phyloP scores from a whole-genome alignment of 1,140 invertebrate species.

The Drosophila busckii region DNA sequence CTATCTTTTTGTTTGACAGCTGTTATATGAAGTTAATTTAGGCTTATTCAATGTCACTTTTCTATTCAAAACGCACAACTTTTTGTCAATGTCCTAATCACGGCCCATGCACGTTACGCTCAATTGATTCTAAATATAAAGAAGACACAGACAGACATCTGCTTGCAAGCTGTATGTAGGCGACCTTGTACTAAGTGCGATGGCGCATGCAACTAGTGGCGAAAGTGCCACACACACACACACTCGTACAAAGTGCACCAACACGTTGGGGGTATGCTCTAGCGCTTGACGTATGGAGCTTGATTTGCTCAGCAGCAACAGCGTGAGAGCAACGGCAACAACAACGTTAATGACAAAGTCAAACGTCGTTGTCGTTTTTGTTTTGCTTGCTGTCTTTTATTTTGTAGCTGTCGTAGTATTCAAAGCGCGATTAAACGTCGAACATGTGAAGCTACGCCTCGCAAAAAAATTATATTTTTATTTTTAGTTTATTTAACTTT shows the following conservation, averaged over 20 bases:
- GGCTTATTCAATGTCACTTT: no score
- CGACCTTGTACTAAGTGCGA: constrained; percentile 46
- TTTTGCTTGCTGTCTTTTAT: constrained; percentile 19
- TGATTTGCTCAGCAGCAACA: constrained; percentile 20
- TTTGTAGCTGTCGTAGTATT: constrained; percentile 57
- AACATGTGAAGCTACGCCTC: constrained; percentile 73
- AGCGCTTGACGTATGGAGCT: constrained; percentile 12
- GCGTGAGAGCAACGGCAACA: constrained; percentile 31
- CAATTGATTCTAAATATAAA: constrained; percentile 65
- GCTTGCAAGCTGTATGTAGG: constrained; percentile 20
- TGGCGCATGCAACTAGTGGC: constrained; percentile 58
- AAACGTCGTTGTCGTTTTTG: constrained; percentile 40
- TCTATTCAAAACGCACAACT: no score
- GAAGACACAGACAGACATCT: no score
- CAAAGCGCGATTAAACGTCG: constrained; percentile 78
- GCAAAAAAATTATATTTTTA: constrained; percentile 35
- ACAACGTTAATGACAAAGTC: constrained; percentile 23
- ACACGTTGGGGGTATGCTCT: constrained; percentile 9
- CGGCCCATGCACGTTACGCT: constrained; percentile 54
- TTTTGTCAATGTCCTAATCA: constrained; percentile 15
- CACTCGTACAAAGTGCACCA: constrained; percentile 1
- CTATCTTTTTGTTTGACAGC: no score
- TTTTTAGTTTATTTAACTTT: constrained; percentile 38
- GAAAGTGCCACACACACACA: constrained; percentile 43
- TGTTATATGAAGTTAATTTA: no score